phyloP scores from a whole-genome alignment of 2,888 invertebrate genomes.

The Leptopterna dolabrata region DNA sequence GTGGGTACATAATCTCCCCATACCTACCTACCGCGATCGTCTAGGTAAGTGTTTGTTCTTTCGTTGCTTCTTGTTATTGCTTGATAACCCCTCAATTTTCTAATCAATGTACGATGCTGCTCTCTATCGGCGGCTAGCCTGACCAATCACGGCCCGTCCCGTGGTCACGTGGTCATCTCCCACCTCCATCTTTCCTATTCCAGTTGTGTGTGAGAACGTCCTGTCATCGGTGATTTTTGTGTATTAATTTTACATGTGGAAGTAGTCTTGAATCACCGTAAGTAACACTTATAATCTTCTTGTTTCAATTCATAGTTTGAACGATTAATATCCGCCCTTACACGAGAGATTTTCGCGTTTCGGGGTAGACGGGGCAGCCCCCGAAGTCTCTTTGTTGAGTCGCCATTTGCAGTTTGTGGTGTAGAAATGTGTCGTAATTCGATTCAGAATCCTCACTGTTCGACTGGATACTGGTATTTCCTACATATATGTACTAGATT shows the following conservation, averaged over 20 bases:
- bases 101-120: slow-evolving; percentile 54
- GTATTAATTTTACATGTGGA: slow-evolving; percentile 56
- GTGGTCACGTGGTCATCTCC: slow-evolving; percentile 58
- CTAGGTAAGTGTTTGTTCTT: slow-evolving; percentile 15
- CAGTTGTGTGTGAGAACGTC: slow-evolving; percentile 61
- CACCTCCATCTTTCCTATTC: slow-evolving; percentile 51
- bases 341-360: neutral
- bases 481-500: neutral
- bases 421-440: slow-evolving; percentile 57
- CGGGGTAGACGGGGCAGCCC: neutral
- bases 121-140: slow-evolving; percentile 21
- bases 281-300: slow-evolving; percentile 41
- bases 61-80: no score
- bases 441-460: neutral
- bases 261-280: slow-evolving; percentile 54
- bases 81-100: slow-evolving; percentile 37
- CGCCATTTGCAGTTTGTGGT: slow-evolving; percentile 57
- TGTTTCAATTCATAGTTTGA: neutral
- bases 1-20: neutral
- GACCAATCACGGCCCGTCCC: slow-evolving; percentile 53
- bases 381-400: slow-evolving; percentile 49
- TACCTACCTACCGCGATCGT: neutral
- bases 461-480: neutral
- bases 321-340: neutral
- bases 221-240: slow-evolving; percentile 63